Base-by-base conservation (phyloP, 2,797 vertebrate species). In the Anguilla anguilla region DNA sequence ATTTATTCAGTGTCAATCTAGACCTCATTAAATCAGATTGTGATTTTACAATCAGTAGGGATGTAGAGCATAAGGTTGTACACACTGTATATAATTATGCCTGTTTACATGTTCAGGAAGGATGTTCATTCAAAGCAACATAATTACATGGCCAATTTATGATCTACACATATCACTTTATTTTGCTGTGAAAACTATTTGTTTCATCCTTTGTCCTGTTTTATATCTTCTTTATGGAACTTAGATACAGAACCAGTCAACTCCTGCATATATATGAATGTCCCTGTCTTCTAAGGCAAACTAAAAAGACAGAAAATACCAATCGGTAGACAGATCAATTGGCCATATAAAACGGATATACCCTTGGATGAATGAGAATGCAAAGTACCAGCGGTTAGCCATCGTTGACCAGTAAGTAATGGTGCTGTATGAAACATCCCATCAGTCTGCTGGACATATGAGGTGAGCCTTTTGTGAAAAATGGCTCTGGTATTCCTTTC, bases 1-100 rank as follows among this genome's bases (percentile, higher is more conserved):
- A 87, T 91, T 90, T 85, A 91, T 93, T 93, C 86, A 77, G 86
- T 72, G 69, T 91, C 93, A 94, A 95, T 94, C 92, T 93, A 94
- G 92, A 92, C 91, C 93, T 95, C 93, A 94, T 95, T 96, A 95
- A 95, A 94, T 93, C 74, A 90, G 81, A 84, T 91, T 43, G 91
- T 92, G 90, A 94, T 93, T 91, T 87, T 82, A 91, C 89, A 93
- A 89, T 94, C 92, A 93, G 89, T 61, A 89, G 92, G 90, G 64
- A 91, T 91, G 89, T 85, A 86, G 88, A 91, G 87, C 92, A 93
- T 87, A 88, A 89, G 90, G 93, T 90, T 92, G 90, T 90, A 91
- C 91, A 91, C 43, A 46, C 43, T 46, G 43, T 91, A 89, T 85
- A 89, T 93, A 94, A 94, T 94, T 94, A 92, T 90, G 64, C 87